Base-by-base conservation (phyloP, 2,888 invertebrate species). In the Coenonympha glycerion region DNA sequence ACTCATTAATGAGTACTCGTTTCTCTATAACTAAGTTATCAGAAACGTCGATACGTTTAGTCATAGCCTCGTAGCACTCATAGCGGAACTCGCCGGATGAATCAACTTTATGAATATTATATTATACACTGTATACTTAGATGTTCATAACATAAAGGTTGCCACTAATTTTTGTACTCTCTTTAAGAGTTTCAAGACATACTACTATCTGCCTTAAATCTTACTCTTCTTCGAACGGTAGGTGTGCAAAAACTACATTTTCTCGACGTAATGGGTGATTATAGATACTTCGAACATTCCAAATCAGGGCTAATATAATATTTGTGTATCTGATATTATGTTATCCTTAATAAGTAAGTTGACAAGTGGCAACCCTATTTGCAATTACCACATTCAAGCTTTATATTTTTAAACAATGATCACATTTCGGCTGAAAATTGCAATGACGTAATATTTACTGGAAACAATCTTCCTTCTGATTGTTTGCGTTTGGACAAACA, bases 61-160 rank as follows among this genome's bases (percentile, higher is more conserved):
- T 73, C 71, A 73, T 60, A 53, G 50, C n/a, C n/a, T n/a, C n/a
- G n/a, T n/a, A n/a, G n/a, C n/a, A 69, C 68, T 73, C 71, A 73
- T 59, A 53, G 50, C 62, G 67, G 61, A 63, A 63, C 61, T 44
- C 21, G 47, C 41, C 55, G 52, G 57, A 68, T 73, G 72, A 73
- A 66, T 72, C 66, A 72, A 65, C 65, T 34, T 11, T 24, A 15
- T 6, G 3, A n/a, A n/a, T 33, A 15, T 16, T 33, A 33, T 13
- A 31, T 6, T 16, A 31, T 15, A 15, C 15, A 24, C n/a, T n/a
- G n/a, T n/a, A n/a, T n/a, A n/a, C n/a, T n/a, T n/a, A n/a, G n/a
- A n/a, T n/a, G n/a, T n/a, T n/a, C n/a, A n/a, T n/a, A n/a, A n/a
- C n/a, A n/a, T n/a, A n/a, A n/a, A n/a, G n/a, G n/a, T n/a, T n/a